Base-by-base conservation (phyloP, 2,888 invertebrate species). In the Diarsia mendica region DNA sequence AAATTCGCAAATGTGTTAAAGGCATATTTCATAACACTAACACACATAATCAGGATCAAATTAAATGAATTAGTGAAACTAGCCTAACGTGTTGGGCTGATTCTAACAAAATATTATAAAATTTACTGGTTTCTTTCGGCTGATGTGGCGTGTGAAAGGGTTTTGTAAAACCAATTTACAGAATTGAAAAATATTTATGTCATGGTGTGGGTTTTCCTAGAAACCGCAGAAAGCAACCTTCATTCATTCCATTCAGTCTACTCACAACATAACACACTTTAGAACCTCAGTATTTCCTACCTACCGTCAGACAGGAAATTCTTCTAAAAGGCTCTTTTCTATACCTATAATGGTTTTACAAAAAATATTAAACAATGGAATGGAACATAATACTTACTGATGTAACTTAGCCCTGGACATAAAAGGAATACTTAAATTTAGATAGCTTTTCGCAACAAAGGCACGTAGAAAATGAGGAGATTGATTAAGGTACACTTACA, bases 361-460 rank as follows among this genome's bases (percentile, higher is more conserved):
- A 77, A 76, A 67, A 33, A 67, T 82, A 28, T 77, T 39, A 69
- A 39, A 65, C n/a, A 82, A 70, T 3, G 39, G 33, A 71, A 55
- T 3, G 39, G 33, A 71, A 55, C 77, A 64, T 67, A 23, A 33
- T 20, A 67, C 48, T 69, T 48, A 44, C 55, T 76, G 18, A 58
- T 74, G 61, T 69, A 23, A 53, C 49, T 69, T 10, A 10, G 39
- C 65, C 61, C 5, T 48, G 60, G 39, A 44, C 23, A 81, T 68
- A 65, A 81, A 79, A 68, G 53, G 53, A 79, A 75, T 81, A n/a
- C n/a, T n/a, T n/a, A 69, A 23, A 78, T 80, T 77, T 65, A 23
- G 81, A 55, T 44, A 55, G 28, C 20, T 2, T 39, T 49, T 49
- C 28, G 20, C 28, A 33, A 74, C 66, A 75, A 78, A 67, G 63